These are phyloP conservation scores for Tetragonisca angustula DNA, from an alignment of 2,888 invertebrate species.

Conservation along the genomic window DNA sequence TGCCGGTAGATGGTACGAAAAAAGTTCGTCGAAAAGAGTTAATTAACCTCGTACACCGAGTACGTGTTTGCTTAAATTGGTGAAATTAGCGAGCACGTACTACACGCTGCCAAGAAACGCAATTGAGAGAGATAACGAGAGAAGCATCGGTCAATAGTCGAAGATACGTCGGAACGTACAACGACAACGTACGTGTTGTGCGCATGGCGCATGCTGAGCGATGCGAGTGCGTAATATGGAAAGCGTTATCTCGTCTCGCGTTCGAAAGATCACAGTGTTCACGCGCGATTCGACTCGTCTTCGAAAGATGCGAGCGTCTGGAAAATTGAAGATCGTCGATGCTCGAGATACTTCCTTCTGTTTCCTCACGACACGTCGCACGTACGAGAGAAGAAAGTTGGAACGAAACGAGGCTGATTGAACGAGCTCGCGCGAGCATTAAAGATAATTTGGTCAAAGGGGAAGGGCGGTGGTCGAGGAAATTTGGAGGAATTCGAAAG, in stretches of 20 bases:
- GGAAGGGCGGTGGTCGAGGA: constrained; percentile 2
- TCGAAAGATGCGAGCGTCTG: neutral
- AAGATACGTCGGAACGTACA: neutral
- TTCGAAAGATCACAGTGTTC: neutral
- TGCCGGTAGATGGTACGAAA: too few species aligned
- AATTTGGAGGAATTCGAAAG: constrained; percentile 26
- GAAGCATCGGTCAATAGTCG: constrained; percentile 22
- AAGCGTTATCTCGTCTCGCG: constrained; percentile 11
- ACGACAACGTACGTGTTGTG: neutral
- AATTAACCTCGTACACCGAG: neutral
- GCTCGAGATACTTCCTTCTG: neutral
- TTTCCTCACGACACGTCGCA: neutral
- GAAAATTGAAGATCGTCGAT: neutral
- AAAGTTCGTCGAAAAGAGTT: neutral
- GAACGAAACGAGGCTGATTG: neutral
- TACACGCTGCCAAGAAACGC: constrained; percentile 8
- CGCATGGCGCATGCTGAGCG: constrained; percentile 2
- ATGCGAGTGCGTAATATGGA: constrained; percentile 9
- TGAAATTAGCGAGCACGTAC: neutral
- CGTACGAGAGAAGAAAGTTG: neutral
- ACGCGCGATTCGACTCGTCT: neutral
- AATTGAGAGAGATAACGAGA: neutral
- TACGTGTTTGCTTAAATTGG: neutral
- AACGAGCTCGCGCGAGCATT: neutral
- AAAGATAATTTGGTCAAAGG: neutral